Evolutionary conservation across 2,113 vertebrate genomes (phyloP).

Genomic region (Cariama cristata): DNA sequence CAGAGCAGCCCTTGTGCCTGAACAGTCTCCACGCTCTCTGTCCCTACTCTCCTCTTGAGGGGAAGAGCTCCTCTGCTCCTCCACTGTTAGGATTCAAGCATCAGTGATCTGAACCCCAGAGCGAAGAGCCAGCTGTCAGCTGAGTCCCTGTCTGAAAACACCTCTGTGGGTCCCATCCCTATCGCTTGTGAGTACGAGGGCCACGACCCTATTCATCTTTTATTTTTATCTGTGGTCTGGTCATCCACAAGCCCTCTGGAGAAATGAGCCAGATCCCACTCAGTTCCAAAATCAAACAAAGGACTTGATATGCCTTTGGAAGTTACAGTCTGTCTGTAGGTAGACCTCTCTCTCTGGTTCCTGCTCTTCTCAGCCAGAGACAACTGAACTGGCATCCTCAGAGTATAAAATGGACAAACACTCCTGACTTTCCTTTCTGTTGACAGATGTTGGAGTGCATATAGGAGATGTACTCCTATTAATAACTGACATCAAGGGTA

Average conservation of each 20-base stretch:
- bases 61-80: neutral
- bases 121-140: neutral
- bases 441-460: neutral
- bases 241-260: neutral
- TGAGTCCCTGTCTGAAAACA: neutral
- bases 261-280: neutral
- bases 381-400: neutral
- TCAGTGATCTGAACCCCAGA: neutral
- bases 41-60: neutral
- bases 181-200: neutral
- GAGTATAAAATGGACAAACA: neutral
- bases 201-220: neutral
- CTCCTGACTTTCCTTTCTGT: neutral
- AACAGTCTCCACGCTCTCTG: accelerated
- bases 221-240: neutral
- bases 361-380: neutral
- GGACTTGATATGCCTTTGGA: neutral
- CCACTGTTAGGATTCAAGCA: neutral
- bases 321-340: neutral
- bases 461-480: neutral
- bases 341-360: neutral
- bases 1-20: neutral
- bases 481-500: neutral
- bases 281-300: neutral
- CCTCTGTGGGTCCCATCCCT: neutral